Conservation (phyloP, 2,113 vertebrate genomes). For the Indri indri region DNA sequence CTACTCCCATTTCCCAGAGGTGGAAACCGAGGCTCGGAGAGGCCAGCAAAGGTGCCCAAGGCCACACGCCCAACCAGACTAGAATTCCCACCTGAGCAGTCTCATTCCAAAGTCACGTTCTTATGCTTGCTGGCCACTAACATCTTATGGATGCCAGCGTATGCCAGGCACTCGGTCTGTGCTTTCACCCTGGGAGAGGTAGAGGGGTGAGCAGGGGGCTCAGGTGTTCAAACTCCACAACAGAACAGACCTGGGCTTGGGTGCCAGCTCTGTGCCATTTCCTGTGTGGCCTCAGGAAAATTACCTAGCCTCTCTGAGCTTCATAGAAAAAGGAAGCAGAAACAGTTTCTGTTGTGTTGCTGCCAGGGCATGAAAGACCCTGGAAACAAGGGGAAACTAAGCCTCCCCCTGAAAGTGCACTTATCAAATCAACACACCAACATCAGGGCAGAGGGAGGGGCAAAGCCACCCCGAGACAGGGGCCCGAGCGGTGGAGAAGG, state of each 20-base stretch:
- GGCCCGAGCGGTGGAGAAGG: neutral
- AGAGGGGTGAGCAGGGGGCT: neutral
- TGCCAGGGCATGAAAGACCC: neutral
- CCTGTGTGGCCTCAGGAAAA: neutral
- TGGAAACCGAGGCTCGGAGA: neutral
- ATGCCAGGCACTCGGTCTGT: neutral
- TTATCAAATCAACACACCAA: neutral
- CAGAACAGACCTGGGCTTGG: neutral
- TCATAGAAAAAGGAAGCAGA: neutral
- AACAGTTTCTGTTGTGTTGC: neutral
- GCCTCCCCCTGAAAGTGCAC: neutral
- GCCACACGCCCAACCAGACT: neutral
- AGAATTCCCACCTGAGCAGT: neutral
- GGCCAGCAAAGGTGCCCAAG: neutral
- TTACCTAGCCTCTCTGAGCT: neutral
- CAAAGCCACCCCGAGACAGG: neutral
- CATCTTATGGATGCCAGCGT: neutral
- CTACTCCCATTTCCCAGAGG: neutral
- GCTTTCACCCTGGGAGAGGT: neutral
- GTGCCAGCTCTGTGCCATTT: neutral
- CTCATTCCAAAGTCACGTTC: neutral
- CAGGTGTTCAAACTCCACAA: neutral
- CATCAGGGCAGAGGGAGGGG: neutral
- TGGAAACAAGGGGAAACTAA: neutral
- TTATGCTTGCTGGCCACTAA: neutral